Evolutionary conservation across 2,113 vertebrate genomes (phyloP).

Genomic region (Catharus fuscescens): DNA sequence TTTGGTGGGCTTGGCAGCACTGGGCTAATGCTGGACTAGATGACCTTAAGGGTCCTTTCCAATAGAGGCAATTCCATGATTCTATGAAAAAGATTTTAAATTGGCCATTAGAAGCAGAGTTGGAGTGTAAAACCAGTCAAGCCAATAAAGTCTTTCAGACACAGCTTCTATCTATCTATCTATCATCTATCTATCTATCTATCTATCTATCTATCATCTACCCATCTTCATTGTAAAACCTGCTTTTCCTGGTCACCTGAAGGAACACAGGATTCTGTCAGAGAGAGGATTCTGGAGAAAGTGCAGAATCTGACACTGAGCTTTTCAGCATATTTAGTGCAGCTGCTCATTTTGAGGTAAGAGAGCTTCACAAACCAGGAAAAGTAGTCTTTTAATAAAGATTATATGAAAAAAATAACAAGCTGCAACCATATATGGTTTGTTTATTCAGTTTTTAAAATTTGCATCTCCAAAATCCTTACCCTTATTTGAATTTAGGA

Average conservation of each 20-base stretch:
- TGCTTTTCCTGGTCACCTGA: not conserved
- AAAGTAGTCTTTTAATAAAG: not conserved
- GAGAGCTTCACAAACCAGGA: not conserved
- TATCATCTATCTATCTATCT: not conserved
- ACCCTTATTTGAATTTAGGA: not conserved
- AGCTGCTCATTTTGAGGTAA: not conserved
- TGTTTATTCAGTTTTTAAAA: not conserved
- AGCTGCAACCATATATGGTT: not conserved
- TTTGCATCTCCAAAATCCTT: not conserved
- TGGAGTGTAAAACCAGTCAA: not conserved
- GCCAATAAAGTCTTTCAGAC: not conserved
- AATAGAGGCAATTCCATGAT: not conserved
- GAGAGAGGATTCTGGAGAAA: not conserved
- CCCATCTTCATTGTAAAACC: not conserved
- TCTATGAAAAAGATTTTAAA: not conserved
- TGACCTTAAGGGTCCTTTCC: not conserved
- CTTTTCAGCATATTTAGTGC: not conserved
- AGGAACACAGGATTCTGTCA: not conserved
- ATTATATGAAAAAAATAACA: not conserved
- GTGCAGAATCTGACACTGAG: not conserved
- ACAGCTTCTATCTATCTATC: not conserved
- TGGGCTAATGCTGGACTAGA: not conserved
- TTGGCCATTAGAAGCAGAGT: not conserved
- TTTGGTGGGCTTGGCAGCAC: not conserved
- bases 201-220: not conserved